Conservation (phyloP, 92 coral and sea anemone species). For the Palythoa caribaeorum region DNA sequence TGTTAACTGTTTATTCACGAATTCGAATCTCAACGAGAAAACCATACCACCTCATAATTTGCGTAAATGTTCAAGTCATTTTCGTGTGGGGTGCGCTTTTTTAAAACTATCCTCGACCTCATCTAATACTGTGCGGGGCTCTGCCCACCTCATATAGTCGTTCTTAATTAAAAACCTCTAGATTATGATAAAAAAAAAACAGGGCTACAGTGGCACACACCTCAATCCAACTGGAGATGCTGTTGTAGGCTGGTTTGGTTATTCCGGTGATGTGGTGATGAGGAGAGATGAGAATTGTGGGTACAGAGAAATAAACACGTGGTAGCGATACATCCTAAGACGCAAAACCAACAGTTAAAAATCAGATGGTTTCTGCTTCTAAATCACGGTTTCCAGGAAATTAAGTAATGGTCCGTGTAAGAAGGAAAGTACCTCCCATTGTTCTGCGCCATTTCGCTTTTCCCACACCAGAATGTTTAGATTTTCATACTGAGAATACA, state of each 20-base stretch:
- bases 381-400: not conserved
- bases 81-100: too few relatives aligned
- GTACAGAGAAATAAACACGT: slow-evolving; percentile 52
- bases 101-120: too few relatives aligned
- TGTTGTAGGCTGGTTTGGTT: slow-evolving; percentile 73
- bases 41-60: too few relatives aligned
- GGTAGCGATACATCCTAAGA: slow-evolving; percentile 31
- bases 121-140: not conserved
- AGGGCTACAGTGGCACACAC: slow-evolving; percentile 29
- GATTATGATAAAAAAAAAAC: not conserved
- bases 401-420: too few relatives aligned
- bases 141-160: not conserved
- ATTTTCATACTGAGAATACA: too few relatives aligned
- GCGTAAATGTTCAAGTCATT: too few relatives aligned
- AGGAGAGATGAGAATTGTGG: slow-evolving; percentile 80
- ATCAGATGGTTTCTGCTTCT: not conserved
- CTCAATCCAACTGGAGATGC: slow-evolving; percentile 86
- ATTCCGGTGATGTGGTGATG: slow-evolving; percentile 59
- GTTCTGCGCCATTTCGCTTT: too few relatives aligned
- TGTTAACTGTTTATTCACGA: too few relatives aligned
- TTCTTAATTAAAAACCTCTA: not conserved
- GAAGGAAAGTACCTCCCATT: too few relatives aligned
- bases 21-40: too few relatives aligned
- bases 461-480: too few relatives aligned
- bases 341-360: not conserved